Evolutionary conservation across 1,140 invertebrate genomes (phyloP).

Genomic region (Wiebesia pumilae): DNA sequence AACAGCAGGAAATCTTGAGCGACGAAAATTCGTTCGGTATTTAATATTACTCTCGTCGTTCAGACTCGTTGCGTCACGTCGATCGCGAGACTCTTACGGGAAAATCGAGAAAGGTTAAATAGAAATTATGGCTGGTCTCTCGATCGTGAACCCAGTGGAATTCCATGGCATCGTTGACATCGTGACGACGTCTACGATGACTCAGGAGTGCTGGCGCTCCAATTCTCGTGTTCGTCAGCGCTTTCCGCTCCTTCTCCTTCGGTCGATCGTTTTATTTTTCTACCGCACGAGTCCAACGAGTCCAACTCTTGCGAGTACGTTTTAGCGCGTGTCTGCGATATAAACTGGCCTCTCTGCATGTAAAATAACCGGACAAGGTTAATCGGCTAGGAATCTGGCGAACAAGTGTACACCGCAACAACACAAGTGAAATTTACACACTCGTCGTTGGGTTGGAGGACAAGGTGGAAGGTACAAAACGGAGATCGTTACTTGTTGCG

Average conservation of each 20-base stretch:
- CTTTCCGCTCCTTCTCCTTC: neutral
- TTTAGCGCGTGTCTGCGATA: neutral
- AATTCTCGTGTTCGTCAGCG: constrained; percentile 34
- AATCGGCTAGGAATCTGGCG: neutral
- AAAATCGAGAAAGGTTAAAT: neutral
- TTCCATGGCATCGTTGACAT: constrained; percentile 2
- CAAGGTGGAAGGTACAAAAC: neutral
- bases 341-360: neutral
- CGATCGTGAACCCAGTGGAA: neutral
- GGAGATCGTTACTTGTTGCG: neutral
- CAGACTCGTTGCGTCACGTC: too few species aligned
- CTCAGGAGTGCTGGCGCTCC: constrained; percentile 34
- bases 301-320: too few species aligned
- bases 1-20: too few species aligned
- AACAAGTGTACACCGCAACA: too few species aligned
- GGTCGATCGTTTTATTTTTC: neutral
- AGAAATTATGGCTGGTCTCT: neutral
- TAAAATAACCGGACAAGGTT: neutral
- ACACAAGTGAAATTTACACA: too few species aligned
- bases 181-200: constrained; percentile 46
- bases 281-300: neutral
- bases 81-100: neutral
- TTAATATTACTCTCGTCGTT: too few species aligned
- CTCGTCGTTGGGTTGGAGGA: neutral
- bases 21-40: too few species aligned